These are phyloP conservation scores for Ispidina picta DNA, from an alignment of 2,797 vertebrate genomes.

Conservation along the genomic window DNA sequence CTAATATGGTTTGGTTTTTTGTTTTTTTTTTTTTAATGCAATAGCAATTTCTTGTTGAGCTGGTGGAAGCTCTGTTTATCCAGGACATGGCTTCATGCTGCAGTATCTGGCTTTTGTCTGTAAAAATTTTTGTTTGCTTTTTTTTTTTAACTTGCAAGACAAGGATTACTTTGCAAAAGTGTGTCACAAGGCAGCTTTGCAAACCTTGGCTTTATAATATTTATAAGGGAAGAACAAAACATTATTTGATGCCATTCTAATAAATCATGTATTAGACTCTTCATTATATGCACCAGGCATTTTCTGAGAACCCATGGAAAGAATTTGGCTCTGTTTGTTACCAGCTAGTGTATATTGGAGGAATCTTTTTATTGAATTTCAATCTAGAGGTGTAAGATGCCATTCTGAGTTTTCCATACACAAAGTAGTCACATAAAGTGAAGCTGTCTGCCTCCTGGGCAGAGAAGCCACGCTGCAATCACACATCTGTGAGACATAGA, in stretches of 20 bases:
- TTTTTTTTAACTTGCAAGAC: background rate
- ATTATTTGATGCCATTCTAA: background rate
- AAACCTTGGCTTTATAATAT: background rate
- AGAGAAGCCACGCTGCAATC: slow-evolving; percentile 1
- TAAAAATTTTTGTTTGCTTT: background rate
- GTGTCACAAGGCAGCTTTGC: background rate
- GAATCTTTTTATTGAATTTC: slow-evolving; percentile 18
- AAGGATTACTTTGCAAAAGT: background rate
- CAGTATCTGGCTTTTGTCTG: background rate
- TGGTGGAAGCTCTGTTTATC: background rate
- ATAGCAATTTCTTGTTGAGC: background rate
- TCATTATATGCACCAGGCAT: background rate
- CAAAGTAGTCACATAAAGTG: background rate
- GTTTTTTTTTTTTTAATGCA: background rate
- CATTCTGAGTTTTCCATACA: slow-evolving; percentile 7
- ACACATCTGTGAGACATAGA: background rate
- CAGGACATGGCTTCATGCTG: background rate
- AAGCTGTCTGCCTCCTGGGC: slow-evolving; percentile 7
- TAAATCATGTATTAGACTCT: background rate
- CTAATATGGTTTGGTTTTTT: background rate
- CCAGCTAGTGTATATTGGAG: background rate
- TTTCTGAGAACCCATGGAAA: background rate
- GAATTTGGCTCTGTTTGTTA: background rate
- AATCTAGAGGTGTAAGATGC: background rate
- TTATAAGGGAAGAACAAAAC: background rate